Evolutionary conservation across 2,797 vertebrate species (phyloP).

Genomic region (Cephalopachus bancanus): DNA sequence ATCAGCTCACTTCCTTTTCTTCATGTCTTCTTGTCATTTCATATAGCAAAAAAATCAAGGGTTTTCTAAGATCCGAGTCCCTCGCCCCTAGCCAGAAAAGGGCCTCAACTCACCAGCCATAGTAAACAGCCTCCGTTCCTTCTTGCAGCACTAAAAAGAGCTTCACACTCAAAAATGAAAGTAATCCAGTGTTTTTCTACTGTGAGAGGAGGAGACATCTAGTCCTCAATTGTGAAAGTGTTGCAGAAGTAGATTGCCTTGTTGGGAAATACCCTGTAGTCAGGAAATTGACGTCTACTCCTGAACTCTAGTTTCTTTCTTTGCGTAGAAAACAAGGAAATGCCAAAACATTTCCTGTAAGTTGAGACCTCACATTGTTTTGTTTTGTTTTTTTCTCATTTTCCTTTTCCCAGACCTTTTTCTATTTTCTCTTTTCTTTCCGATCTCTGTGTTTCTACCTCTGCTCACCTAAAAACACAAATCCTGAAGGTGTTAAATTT

Average conservation of each 20-base stretch:
- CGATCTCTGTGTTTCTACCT: background rate
- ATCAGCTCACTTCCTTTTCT: background rate
- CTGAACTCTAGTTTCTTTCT: background rate
- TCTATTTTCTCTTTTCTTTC: background rate
- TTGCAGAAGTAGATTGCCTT: background rate
- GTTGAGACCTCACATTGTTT: background rate
- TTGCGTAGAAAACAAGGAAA: background rate
- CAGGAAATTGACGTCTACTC: background rate
- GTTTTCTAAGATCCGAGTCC: background rate
- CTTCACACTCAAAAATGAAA: slow-evolving; percentile 67
- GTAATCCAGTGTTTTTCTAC: background rate
- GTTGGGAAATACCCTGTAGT: background rate
- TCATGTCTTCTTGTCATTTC: background rate
- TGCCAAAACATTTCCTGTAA: accelerated
- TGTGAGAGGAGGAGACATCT: background rate
- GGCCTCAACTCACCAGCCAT: slow-evolving; percentile 54
- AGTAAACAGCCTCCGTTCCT: background rate
- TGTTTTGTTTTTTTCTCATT: background rate
- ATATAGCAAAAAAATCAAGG: background rate
- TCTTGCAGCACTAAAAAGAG: background rate
- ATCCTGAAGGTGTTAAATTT: background rate
- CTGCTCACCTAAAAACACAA: background rate
- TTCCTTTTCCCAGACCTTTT: background rate
- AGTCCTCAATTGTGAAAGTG: background rate
- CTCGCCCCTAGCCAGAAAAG: background rate